A percentile compares a stretch with the other conserved stretches of the same genome.
These are phyloP conservation scores for Troilus luridus DNA, from an alignment of 2,888 invertebrate genomes.

Conservation along the genomic window DNA sequence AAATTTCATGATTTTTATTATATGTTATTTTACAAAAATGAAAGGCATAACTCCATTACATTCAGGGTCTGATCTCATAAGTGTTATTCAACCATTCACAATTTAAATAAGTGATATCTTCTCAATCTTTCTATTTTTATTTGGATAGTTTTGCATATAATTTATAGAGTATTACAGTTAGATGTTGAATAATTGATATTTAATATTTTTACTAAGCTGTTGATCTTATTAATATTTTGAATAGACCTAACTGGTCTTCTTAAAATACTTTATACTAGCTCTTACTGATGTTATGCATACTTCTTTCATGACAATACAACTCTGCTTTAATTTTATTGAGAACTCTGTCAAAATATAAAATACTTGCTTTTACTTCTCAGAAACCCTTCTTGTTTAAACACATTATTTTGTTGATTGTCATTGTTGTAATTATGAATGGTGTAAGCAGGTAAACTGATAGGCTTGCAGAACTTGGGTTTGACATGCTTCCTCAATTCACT, in stretches of 20 bases:
- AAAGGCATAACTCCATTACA: neutral
- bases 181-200: neutral
- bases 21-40: neutral
- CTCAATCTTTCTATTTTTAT: neutral
- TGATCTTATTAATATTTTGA: neutral
- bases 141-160: neutral
- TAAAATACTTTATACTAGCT: neutral
- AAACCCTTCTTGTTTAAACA: neutral
- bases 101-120: neutral
- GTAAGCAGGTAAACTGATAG: slow-evolving; percentile 80
- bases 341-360: neutral
- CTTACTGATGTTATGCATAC: neutral
- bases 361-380: no score
- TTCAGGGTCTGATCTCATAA: neutral
- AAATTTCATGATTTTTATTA: neutral
- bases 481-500: slow-evolving; percentile 95
- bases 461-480: slow-evolving; percentile 90
- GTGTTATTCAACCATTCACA: neutral
- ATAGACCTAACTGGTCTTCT: neutral
- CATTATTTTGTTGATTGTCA: slow-evolving; percentile 45
- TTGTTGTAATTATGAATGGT: slow-evolving; percentile 50
- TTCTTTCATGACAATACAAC: no score
- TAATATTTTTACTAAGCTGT: neutral
- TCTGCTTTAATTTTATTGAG: neutral
- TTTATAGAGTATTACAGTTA: neutral